Evolutionary conservation across 2,888 invertebrate genomes (phyloP), one percentile per base, ranked within the genome.

Genomic region (Andrena fulva): DNA sequence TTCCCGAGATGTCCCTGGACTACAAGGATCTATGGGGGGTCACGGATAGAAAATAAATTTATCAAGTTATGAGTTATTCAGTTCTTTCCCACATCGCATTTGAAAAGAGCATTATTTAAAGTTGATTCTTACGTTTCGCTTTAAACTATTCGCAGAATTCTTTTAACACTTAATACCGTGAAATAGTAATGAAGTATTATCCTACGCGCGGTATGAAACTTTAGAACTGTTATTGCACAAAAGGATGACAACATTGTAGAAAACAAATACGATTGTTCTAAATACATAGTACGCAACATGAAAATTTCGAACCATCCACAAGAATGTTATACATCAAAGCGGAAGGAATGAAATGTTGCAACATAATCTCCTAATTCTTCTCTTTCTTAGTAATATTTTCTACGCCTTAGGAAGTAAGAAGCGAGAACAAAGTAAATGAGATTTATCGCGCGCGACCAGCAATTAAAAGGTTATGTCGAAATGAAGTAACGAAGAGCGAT

Each of bases 391-490:
- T 48, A 1, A 33, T 12, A 59, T 24, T 62, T 42, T 60, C 16
- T 27, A 0, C 31, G 48, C 29, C 52, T 66, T 60, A 27, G 1
- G 70, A 72, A n/a, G 12, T 12, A 59, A 66, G 1, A 29, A 56
- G 31, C 24, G 20, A 31, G 54, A 77, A 71, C 24, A 59, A 74
- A 77, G 54, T 54, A 73, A 50, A 77, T 64, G 63, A 16, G 27
- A 68, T 48, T 20, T 54, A 63, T 29, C 42, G 54, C n/a, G 56
- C 10, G 27, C 10, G 8, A 29, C 3, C 29, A 63, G 59, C 20
- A 69, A 27, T 50, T 63, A 60, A 77, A 76, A 84, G 88, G 88
- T 88, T 88, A 88, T 83, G 88, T 87, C 29, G 63, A 72, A 70
- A n/a, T 69, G 68, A 35, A 63, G 27, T 68, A 80, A 80, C 70